These are phyloP conservation scores for Gouania willdenowi DNA, from an alignment of 2,797 vertebrate genomes.

Conservation along the genomic window DNA sequence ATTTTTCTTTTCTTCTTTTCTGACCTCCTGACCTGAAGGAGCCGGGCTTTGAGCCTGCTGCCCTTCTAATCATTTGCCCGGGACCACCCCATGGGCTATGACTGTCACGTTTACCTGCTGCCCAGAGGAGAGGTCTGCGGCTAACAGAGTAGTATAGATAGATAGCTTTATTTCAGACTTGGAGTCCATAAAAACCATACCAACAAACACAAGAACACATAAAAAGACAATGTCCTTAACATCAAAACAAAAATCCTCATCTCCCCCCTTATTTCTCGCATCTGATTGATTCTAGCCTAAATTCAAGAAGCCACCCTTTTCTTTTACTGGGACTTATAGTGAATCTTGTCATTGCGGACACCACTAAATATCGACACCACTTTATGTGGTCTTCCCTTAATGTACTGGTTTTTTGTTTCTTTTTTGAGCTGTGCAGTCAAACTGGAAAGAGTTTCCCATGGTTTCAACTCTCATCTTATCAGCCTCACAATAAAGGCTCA, in stretches of 20 bases:
- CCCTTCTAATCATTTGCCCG: conserved; percentile 52
- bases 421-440: conserved; percentile 26
- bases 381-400: conserved; percentile 31
- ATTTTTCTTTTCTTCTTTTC: conserved; percentile 36
- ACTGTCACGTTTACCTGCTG: conserved; percentile 16
- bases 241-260: conserved; percentile 23
- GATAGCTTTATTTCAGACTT: too few relatives aligned
- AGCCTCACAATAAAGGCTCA: conserved; percentile 46
- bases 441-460: conserved; percentile 45
- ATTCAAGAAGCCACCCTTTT: conserved; percentile 23
- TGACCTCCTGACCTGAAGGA: conserved; percentile 60
- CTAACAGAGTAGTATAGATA: conserved; percentile 13
- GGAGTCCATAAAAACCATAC: too few relatives aligned
- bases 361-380: conserved; percentile 17
- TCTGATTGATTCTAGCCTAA: conserved; percentile 51
- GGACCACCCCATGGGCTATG: conserved; percentile 48
- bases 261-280: conserved; percentile 39
- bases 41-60: conserved; percentile 19
- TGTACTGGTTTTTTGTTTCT: conserved; percentile 23
- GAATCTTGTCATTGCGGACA: conserved; percentile 4
- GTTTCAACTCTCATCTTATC: conserved; percentile 38
- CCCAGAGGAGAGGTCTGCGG: not conserved
- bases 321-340: conserved; percentile 34
- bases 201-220: too few relatives aligned
- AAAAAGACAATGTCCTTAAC: conserved; percentile 43